Percentiles rank a stretch among this genome's conserved stretches.
These are phyloP conservation scores for Zophobas atratus DNA, from an alignment of 1,140 invertebrate species.

Conservation along the genomic window DNA sequence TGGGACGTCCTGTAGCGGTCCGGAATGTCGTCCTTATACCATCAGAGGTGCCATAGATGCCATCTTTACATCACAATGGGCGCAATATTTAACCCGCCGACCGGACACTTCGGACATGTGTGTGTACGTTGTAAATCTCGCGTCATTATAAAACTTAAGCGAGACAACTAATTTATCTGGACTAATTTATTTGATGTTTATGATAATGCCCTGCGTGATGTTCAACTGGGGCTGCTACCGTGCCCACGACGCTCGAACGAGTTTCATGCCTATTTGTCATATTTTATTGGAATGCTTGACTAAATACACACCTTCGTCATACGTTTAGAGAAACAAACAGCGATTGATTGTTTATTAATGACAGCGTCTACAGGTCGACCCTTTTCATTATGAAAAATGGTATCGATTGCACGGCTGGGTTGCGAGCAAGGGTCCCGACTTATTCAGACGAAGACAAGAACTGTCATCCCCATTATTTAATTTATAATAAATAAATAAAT, in stretches of 20 bases:
- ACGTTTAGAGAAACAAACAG: conserved; percentile 18
- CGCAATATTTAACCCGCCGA: conserved; percentile 60
- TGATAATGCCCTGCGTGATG: conserved; percentile 62
- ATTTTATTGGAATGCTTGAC: conserved; percentile 52
- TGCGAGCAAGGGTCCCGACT: background rate
- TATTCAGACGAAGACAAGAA: no score
- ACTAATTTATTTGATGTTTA: conserved; percentile 64
- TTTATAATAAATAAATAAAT: no score
- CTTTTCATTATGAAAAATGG: no score
- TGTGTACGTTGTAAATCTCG: conserved; percentile 61
- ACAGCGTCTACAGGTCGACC: background rate
- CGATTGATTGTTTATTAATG: conserved; percentile 12
- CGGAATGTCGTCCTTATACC: conserved; percentile 57
- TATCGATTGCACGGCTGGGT: background rate
- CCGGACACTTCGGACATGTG: conserved; percentile 59
- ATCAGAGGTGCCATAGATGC: conserved; percentile 54
- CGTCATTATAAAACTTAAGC: conserved; percentile 58
- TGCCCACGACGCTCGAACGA: conserved; percentile 44
- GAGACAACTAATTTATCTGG: conserved; percentile 63
- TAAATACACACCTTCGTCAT: conserved; percentile 52
- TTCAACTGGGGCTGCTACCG: conserved; percentile 54
- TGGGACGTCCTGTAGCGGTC: conserved; percentile 46
- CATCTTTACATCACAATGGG: conserved; percentile 63
- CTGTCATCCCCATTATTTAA: no score
- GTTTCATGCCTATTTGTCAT: conserved; percentile 61